These are phyloP conservation scores for Lagocephalus sceleratus DNA, from an alignment of 2,797 vertebrate genomes.

Conservation along the genomic window DNA sequence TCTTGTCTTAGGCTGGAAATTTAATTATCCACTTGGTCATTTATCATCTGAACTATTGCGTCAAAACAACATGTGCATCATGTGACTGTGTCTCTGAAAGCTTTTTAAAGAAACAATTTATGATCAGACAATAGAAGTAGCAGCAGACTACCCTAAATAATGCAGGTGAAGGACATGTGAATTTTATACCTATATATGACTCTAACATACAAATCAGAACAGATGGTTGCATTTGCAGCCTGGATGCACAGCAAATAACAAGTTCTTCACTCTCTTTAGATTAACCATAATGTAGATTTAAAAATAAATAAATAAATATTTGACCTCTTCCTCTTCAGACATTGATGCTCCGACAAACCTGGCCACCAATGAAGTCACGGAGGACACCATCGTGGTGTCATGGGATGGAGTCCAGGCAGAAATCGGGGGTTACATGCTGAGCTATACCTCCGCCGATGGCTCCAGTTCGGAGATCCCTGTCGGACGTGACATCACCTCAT, in stretches of 20 bases:
- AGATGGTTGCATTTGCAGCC: too few species aligned
- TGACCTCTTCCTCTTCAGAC: conserved; percentile 55
- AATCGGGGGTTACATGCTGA: conserved; percentile 80
- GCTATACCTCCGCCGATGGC: conserved; percentile 73
- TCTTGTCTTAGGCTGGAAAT: neutral
- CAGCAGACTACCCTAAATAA: too few species aligned
- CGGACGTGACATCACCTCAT: conserved; percentile 69
- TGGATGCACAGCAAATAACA: too few species aligned
- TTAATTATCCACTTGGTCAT: conserved; percentile 2
- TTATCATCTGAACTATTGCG: conserved; percentile 1
- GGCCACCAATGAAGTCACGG: conserved; percentile 62
- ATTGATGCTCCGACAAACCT: conserved; percentile 76
- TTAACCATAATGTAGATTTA: too few species aligned
- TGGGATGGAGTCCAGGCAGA: conserved; percentile 78
- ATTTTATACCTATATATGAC: too few species aligned
- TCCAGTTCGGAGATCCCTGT: conserved; percentile 69
- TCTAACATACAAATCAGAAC: too few species aligned
- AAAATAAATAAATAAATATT: too few species aligned
- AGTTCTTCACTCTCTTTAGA: too few species aligned
- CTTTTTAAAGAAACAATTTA: too few species aligned
- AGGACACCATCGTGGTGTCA: conserved; percentile 68
- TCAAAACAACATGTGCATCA: neutral
- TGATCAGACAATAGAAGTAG: too few species aligned
- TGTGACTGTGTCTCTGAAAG: neutral
- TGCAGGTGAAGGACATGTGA: too few species aligned